A percentile compares a stretch with the other conserved stretches of the same genome.
Evolutionary conservation across 92 coral and sea anemone species (phyloP).

Genomic region (Parazoanthus atlanticus): DNA sequence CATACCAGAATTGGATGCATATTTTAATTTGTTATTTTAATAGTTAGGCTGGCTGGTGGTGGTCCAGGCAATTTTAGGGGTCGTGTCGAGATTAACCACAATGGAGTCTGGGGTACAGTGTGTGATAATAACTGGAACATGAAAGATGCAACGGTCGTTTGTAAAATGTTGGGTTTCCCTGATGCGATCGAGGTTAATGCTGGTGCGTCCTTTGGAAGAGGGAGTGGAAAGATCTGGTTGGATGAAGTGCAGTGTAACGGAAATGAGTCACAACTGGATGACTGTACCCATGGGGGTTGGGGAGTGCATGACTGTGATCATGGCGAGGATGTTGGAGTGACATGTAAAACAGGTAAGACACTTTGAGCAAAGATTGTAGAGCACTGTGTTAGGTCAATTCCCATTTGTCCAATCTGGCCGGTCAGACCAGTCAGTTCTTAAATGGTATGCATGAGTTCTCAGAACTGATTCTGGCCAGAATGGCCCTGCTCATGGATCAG

Average conservation of each 20-base stretch:
- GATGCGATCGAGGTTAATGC: neutral
- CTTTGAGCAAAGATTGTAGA: neutral
- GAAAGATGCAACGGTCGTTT: conserved; percentile 30
- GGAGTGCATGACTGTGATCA: conserved; percentile 5
- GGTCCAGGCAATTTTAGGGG: neutral
- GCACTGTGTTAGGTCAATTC: too few species aligned
- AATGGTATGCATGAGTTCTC: too few species aligned
- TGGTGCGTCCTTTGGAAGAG: conserved; percentile 17
- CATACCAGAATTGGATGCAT: neutral
- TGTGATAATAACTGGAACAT: conserved; percentile 33
- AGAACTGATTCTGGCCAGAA: too few species aligned
- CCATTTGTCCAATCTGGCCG: too few species aligned
- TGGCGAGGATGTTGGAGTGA: conserved; percentile 40
- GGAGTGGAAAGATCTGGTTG: conserved; percentile 34
- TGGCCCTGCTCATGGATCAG: too few species aligned
- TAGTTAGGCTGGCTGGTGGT: neutral
- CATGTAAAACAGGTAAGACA: conserved; percentile 9
- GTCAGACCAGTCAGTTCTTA: too few species aligned
- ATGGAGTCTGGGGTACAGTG: conserved; percentile 46
- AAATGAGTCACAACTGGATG: neutral
- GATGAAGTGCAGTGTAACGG: conserved; percentile 29
- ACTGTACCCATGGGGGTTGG: neutral
- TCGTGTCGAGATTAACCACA: conserved; percentile 26
- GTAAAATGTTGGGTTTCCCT: conserved; percentile 29
- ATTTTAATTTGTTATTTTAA: neutral